Evolutionary conservation across 2,888 invertebrate species (phyloP), one percentile per base, ranked within the genome.

Genomic region (Schrankia costaestrigalis): DNA sequence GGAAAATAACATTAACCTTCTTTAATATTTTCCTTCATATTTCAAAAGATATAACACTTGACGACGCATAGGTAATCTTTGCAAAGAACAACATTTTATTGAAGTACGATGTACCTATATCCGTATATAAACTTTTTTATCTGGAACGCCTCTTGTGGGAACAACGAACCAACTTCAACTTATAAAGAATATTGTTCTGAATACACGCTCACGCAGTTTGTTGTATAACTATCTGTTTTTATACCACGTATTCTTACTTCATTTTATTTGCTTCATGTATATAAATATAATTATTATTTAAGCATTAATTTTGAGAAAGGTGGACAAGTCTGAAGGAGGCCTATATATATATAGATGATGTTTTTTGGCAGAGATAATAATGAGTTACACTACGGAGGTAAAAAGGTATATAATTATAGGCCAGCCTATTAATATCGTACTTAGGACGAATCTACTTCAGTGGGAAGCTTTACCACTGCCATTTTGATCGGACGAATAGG

Each of bases 41-140:
- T 17, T 12, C 10, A 18, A 14, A 27, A 31, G 24, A 9, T 27
- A 31, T 27, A 27, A 18, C 13, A 26, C 18, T 26, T 6, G 6
- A 19, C 19, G 31, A 23, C 18, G 19, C 21, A 9, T 11, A 11
- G n/a, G 22, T 7, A 31, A 22, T 31, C 19, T 25, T 32, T 9
- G 9, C 9, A 39, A n/a, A 34, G 39, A 30, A 34, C 30, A 39
- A 31, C 27, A 37, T 30, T 26, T 18, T 21, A 26, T 24, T 26
- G 29, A 17, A 14, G 25, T 28, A 19, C 26, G 8, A 26, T 35
- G 31, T 23, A 26, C 25, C 22, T 35, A 21, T 25, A 27, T 26
- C 26, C 29, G 18, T n/a, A 24, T 24, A 43, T 50, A 58, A 35
- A n/a, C n/a, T n/a, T 53, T 56, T 56, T 53, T 56, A 58, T 56